Evolutionary conservation across 2,888 invertebrate genomes (phyloP), one percentile per base, ranked within the genome.

Genomic region (Hypsopygia costalis): DNA sequence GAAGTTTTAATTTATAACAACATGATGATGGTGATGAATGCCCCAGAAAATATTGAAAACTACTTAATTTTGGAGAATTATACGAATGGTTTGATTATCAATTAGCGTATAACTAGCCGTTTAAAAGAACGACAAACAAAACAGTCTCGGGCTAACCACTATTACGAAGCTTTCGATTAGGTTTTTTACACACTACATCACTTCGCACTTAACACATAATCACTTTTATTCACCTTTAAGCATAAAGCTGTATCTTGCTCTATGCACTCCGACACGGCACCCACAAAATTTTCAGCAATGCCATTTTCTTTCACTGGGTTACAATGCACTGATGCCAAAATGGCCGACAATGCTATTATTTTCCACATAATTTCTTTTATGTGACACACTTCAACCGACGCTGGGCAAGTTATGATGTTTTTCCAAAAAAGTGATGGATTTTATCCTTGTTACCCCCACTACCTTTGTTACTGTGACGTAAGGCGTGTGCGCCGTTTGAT

Each of bases 211-310:
- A 63, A 20, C 52, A 51, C 48, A 67, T 55, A 53, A 47, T 49
- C 62, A 63, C 61, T 58, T 16, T 2, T 68, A 75, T 69, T 85
- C 86, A 92, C 92, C 90, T 93, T 93, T 41, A 92, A 70, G 68
- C 93, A 93, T 64, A 92, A 69, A 12, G 90, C 76, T 16, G 92
- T 82, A 61, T 91, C 90, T 58, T 81, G 90, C 46, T 90, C 88
- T 34, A 91, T 87, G 58, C 93, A 93, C 59, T 91, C 91, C n/a
- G 80, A 73, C 7, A 88, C 75, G 6, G 76, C 83, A 66, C 81
- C 80, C 43, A 88, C 78, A 36, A 88, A 58, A 41, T 86, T 87
- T 60, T 88, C 88, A 35, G 82, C 79, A 12, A 83, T 54, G 22
- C 85, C 81, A 52, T 71, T 68, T 45, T 86, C 85, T 44, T 78